These are phyloP conservation scores for Hetaerina titia DNA, from an alignment of 2,888 invertebrate species.

Conservation along the genomic window DNA sequence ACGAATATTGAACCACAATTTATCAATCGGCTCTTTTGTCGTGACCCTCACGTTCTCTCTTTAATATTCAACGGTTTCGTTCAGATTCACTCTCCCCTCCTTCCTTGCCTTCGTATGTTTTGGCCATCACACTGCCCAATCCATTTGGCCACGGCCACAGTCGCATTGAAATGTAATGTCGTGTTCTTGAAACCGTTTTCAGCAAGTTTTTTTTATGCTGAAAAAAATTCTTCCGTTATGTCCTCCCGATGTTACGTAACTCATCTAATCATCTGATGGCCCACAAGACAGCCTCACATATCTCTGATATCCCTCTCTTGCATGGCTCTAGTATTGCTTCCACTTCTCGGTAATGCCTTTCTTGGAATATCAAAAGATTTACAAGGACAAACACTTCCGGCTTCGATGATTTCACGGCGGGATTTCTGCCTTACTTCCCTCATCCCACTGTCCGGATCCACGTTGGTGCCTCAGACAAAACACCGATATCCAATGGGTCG, in stretches of 20 bases:
- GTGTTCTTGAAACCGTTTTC: not conserved
- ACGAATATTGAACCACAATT: not conserved
- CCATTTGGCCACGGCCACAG: not conserved
- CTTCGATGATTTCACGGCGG: not conserved
- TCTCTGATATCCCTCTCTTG: no score
- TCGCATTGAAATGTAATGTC: not conserved
- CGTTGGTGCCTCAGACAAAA: not conserved
- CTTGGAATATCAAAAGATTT: not conserved
- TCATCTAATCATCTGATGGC: no score
- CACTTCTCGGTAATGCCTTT: not conserved
- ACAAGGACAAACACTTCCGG: conserved; percentile 1
- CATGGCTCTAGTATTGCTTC: not conserved
- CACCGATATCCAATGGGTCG: not conserved
- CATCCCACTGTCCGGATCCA: not conserved
- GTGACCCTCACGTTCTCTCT: not conserved
- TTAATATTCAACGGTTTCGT: not conserved
- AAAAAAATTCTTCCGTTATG: no score
- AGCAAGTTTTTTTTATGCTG: no score
- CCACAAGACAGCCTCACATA: no score
- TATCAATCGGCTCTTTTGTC: not conserved
- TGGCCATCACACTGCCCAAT: not conserved
- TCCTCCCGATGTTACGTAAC: no score
- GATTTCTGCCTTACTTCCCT: not conserved
- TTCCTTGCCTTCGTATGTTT: not conserved
- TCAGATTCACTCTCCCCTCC: not conserved